Evolutionary conservation across 2,888 invertebrate species (phyloP), one percentile per base, ranked within the genome.

Genomic region (Pammene fasciana): DNA sequence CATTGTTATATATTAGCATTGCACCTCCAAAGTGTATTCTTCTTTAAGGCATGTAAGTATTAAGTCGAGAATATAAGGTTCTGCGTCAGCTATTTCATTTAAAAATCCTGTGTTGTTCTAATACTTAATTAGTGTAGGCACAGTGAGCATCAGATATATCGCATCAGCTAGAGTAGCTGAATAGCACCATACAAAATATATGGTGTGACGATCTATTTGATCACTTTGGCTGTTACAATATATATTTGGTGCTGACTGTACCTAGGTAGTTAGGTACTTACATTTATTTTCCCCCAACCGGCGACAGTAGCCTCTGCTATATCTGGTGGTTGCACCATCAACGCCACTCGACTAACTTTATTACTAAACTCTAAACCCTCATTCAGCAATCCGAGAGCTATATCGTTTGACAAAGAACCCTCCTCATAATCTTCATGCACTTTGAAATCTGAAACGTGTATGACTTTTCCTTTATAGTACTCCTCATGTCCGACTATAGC

Each of bases 221-320:
- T n/a, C n/a, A n/a, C n/a, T n/a, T n/a, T n/a, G n/a, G n/a, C n/a
- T n/a, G n/a, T n/a, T n/a, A n/a, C n/a, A n/a, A n/a, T n/a, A n/a
- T n/a, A n/a, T n/a, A n/a, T n/a, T n/a, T n/a, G n/a, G n/a, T n/a
- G n/a, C n/a, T n/a, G n/a, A n/a, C n/a, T n/a, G n/a, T 26, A 26
- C 26, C 26, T 26, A 26, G 26, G 26, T 26, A 52, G 0, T 45
- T 13, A 13, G 26, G 5, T 38, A 60, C 59, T 60, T 60, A 60
- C 59, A 34, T 60, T 10, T 60, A 11, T 5, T 41, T 13, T 26
- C 5, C 59, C 59, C 59, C 59, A 60, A 14, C 59, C 59, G 14
- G 59, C 59, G 0, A 60, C 59, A 14, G 10, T 26, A 34, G 45
- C n/a, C 8, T 34, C 14, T 10, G n/a, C 10, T 0, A 10, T 14